Evolutionary conservation across 2,888 invertebrate species (phyloP).

Genomic region (Sphaerophoria rueppellii): DNA sequence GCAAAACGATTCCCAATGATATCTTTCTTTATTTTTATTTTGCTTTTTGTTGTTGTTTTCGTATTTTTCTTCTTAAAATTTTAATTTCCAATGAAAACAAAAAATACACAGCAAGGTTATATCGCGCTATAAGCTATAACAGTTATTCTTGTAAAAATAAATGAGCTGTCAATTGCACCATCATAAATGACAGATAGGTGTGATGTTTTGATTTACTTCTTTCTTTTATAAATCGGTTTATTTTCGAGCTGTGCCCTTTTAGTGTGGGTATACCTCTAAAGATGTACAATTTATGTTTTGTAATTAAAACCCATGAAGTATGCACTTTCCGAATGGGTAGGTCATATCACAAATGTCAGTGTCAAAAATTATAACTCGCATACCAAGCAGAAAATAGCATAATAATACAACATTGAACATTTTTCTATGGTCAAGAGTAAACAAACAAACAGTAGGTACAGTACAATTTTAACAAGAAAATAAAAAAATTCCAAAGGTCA

Average conservation of each 20-base stretch:
- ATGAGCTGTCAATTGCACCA: slow-evolving; percentile 69
- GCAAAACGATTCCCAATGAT: slow-evolving; percentile 44
- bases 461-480: slow-evolving; percentile 53
- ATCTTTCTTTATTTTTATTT: slow-evolving; percentile 18
- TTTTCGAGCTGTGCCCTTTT: background rate
- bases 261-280: background rate
- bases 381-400: slow-evolving; percentile 48
- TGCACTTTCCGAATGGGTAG: slow-evolving; percentile 48
- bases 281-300: background rate
- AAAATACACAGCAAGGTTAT: slow-evolving; percentile 57
- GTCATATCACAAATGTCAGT: slow-evolving; percentile 70
- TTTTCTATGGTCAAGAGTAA: slow-evolving; percentile 66
- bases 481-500: slow-evolving; percentile 71
- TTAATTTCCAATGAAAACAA: slow-evolving; percentile 58
- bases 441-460: slow-evolving; percentile 42
- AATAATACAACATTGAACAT: slow-evolving; percentile 60
- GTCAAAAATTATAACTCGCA: slow-evolving; percentile 47
- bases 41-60: slow-evolving; percentile 22
- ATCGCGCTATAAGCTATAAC: slow-evolving; percentile 54
- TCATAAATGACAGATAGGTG: slow-evolving; percentile 64
- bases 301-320: slow-evolving; percentile 50
- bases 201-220: slow-evolving; percentile 37
- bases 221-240: slow-evolving; percentile 1
- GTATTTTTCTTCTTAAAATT: slow-evolving; percentile 31
- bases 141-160: slow-evolving; percentile 65